Conservation (phyloP, 2,113 vertebrate species). For the Crotalus horridus region DNA sequence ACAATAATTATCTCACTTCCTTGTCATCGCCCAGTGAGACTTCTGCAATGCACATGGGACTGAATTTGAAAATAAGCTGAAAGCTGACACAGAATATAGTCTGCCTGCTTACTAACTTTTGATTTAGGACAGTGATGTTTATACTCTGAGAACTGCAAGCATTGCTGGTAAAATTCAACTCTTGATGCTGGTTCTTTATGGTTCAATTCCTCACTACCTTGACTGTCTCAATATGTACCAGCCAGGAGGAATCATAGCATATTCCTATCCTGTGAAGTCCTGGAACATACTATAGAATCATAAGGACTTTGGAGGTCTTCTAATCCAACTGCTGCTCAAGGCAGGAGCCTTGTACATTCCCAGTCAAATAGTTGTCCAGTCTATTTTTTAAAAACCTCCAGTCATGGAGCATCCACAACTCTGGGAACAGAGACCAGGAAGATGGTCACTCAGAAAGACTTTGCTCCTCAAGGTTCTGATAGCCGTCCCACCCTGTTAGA, state of each 20-base stretch:
- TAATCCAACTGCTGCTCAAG: neutral
- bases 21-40: neutral
- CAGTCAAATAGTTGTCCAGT: neutral
- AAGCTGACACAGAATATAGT: neutral
- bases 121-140: neutral
- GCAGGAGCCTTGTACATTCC: neutral
- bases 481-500: neutral
- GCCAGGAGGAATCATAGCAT: neutral
- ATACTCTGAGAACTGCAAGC: neutral
- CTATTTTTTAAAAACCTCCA: too few species aligned
- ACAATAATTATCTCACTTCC: neutral
- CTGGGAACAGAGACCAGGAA: neutral
- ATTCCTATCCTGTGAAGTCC: neutral
- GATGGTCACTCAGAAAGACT: neutral
- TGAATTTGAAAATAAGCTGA: neutral
- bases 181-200: neutral
- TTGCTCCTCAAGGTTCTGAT: neutral
- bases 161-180: neutral
- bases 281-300: neutral
- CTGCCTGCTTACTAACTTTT: neutral
- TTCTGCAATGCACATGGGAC: neutral
- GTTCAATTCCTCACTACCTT: neutral
- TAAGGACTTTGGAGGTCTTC: neutral
- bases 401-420: neutral
- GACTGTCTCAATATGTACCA: neutral